phyloP scores from a whole-genome alignment of 2,113 vertebrate species.

The Tyto alba region DNA sequence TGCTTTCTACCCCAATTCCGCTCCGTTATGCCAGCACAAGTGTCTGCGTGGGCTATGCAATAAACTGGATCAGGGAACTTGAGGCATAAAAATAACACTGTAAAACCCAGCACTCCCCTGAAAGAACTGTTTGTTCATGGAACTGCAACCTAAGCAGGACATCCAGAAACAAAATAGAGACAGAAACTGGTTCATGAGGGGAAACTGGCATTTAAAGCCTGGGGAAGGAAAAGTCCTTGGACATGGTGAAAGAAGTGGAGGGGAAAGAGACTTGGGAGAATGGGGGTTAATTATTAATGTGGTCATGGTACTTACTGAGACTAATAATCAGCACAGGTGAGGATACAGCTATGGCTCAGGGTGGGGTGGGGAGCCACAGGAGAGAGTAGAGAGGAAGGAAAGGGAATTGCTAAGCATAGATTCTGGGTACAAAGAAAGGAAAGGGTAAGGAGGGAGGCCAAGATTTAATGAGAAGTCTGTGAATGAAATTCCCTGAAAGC shows the following conservation, averaged over 20 bases:
- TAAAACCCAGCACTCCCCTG: background rate
- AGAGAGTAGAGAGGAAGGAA: background rate
- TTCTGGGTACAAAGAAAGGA: background rate
- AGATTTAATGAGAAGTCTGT: background rate
- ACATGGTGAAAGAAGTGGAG: background rate
- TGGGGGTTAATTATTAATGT: background rate
- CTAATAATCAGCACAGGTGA: background rate
- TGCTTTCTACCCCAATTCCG: background rate
- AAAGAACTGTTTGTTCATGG: background rate
- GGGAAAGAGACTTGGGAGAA: background rate
- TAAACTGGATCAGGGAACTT: background rate
- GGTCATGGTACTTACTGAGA: background rate
- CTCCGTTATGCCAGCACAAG: accelerated
- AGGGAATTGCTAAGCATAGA: background rate
- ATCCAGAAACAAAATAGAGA: background rate
- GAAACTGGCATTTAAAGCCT: background rate
- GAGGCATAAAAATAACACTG: background rate
- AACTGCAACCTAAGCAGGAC: background rate
- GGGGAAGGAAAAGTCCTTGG: background rate
- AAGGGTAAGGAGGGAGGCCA: background rate
- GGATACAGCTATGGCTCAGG: background rate
- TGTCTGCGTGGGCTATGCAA: background rate
- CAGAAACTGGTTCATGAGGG: background rate
- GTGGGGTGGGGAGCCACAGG: background rate
- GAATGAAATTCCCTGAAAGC: background rate